Percentiles rank a stretch among this genome's conserved stretches.
Evolutionary conservation across 1,140 invertebrate genomes (phyloP).

Genomic region (Panonychus citri): DNA sequence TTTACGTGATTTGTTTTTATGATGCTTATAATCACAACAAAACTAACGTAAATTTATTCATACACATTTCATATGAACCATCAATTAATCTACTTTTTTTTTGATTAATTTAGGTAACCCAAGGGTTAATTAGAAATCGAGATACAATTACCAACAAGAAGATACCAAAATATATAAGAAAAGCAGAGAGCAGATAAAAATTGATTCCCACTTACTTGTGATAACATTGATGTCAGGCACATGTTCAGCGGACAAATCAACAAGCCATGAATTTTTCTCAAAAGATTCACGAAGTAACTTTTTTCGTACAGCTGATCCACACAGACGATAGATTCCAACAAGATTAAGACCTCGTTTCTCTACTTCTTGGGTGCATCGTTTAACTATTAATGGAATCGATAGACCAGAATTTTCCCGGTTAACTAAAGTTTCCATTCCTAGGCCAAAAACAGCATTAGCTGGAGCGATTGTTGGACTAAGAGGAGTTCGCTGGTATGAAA

Average conservation of each 20-base stretch:
- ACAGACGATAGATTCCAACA: constrained; percentile 80
- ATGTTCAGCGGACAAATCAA: constrained; percentile 81
- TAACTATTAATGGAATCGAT: constrained; percentile 62
- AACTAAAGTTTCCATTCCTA: constrained; percentile 73
- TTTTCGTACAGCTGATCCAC: constrained; percentile 89
- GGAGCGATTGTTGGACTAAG: constrained; percentile 12
- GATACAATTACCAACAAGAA: no score
- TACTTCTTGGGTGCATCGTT: constrained; percentile 83
- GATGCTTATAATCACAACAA: no score
- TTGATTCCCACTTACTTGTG: constrained; percentile 43
- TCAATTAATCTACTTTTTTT: no score
- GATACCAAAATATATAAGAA: no score
- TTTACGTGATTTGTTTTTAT: no score
- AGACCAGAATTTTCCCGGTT: constrained; percentile 37
- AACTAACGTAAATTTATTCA: no score
- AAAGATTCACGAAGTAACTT: constrained; percentile 77
- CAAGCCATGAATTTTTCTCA: constrained; percentile 62
- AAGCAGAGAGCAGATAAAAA: no score
- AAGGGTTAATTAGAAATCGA: no score
- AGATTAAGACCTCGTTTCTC: constrained; percentile 85
- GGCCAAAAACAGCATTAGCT: constrained; percentile 48
- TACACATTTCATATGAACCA: no score
- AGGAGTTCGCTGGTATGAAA: constrained; percentile 40
- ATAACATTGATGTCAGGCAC: constrained; percentile 96
- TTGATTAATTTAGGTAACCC: no score